A percentile compares a stretch with the other conserved stretches of the same genome.
phyloP scores from a whole-genome alignment of 2,888 invertebrate genomes.

The Noctua janthina region DNA sequence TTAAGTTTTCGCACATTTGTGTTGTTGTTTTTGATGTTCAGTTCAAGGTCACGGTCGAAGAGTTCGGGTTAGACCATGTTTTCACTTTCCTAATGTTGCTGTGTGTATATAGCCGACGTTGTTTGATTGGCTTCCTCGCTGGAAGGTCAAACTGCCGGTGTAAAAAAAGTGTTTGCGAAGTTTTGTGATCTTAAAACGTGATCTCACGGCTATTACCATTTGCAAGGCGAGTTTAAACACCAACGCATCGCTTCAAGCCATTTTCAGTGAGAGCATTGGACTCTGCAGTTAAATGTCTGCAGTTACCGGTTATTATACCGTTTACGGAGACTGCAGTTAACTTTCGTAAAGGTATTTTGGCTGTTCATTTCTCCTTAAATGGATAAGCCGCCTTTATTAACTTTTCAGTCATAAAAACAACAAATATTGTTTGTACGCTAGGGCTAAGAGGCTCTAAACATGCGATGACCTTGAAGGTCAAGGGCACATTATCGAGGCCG shows the following conservation, averaged over 20 bases:
- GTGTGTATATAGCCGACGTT: constrained; percentile 28
- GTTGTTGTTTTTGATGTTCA: constrained; percentile 42
- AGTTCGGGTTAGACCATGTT: constrained; percentile 32
- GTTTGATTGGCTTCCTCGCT: constrained; percentile 23
- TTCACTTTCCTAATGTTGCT: constrained; percentile 58
- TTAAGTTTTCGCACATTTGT: constrained; percentile 36
- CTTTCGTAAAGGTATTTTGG: constrained; percentile 35
- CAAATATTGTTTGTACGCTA: constrained; percentile 13
- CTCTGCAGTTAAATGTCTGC: constrained; percentile 22
- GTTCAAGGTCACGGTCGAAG: constrained; percentile 59
- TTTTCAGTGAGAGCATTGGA: constrained; percentile 47
- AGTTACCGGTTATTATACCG: constrained; percentile 49
- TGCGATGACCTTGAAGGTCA: constrained; percentile 58
- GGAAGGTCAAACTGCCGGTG: constrained; percentile 16
- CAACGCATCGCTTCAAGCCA: constrained; percentile 42
- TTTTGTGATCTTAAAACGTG: constrained; percentile 52
- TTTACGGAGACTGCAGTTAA: constrained; percentile 35
- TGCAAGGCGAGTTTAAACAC: constrained; percentile 45
- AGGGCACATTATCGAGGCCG: constrained; percentile 43
- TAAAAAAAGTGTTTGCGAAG: constrained; percentile 28
- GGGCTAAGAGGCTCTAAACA: constrained; percentile 29
- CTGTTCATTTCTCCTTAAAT: constrained; percentile 30
- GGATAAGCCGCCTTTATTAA: constrained; percentile 12
- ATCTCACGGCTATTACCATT: constrained; percentile 46
- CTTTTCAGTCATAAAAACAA: constrained; percentile 15